A percentile compares a stretch with the other conserved stretches of the same genome.
These are phyloP conservation scores for Dasypus novemcinctus DNA, from an alignment of 2,113 vertebrate genomes.

Conservation along the genomic window DNA sequence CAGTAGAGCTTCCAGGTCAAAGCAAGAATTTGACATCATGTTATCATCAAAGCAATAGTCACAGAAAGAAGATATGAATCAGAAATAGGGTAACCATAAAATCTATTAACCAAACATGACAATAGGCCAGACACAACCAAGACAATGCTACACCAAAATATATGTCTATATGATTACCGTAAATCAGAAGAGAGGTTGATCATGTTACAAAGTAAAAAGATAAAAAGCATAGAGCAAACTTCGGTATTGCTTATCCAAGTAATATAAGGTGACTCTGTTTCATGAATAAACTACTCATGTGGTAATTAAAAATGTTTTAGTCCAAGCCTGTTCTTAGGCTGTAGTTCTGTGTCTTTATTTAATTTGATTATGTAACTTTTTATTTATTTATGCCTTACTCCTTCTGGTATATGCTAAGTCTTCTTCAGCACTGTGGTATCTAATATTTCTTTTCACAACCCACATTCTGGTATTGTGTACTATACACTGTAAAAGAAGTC, in stretches of 20 bases:
- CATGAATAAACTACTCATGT: background rate
- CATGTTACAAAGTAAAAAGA: background rate
- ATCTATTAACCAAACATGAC: background rate
- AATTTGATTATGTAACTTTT: background rate
- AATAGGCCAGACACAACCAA: background rate
- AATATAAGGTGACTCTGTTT: background rate
- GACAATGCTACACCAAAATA: background rate
- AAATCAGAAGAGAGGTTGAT: background rate
- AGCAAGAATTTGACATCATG: background rate
- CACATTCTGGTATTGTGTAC: background rate
- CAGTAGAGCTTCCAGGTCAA: conserved; percentile 10
- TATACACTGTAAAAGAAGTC: background rate
- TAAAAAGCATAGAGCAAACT: background rate
- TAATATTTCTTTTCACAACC: background rate
- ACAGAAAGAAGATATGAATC: background rate
- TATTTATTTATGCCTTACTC: background rate
- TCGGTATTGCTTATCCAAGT: background rate
- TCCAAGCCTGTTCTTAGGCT: background rate
- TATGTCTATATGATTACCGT: background rate
- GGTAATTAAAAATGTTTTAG: background rate
- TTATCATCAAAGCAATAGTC: background rate
- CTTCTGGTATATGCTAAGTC: background rate
- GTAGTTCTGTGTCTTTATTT: background rate
- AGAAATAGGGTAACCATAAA: background rate
- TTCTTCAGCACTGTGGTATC: background rate